A percentile compares a stretch with the other conserved stretches of the same genome.
Conservation (phyloP, 1,140 invertebrate species). For the Cephus cinctus region DNA sequence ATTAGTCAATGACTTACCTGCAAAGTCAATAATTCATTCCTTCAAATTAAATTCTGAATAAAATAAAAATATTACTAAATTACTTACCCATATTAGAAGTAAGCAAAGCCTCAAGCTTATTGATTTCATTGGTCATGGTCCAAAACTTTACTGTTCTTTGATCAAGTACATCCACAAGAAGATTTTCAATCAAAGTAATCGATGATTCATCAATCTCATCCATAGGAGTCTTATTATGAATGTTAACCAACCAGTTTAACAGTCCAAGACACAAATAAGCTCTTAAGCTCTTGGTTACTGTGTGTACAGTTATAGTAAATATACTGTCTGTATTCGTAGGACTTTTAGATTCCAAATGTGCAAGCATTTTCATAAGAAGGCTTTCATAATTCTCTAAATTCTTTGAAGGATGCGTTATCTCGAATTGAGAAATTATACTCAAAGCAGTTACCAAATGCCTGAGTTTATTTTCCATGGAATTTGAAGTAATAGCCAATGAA, state of each 20-base stretch:
- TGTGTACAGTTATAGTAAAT: slow-evolving; percentile 20
- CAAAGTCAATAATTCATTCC: slow-evolving; percentile 9
- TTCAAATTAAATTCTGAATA: slow-evolving; percentile 7
- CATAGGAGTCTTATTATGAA: not conserved
- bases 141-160: slow-evolving; percentile 31
- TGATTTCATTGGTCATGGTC: slow-evolving; percentile 29
- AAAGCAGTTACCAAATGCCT: slow-evolving; percentile 33
- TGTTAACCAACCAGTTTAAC: slow-evolving; percentile 32
- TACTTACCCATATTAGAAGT: slow-evolving; percentile 28
- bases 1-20: slow-evolving; percentile 27
- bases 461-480: slow-evolving; percentile 24
- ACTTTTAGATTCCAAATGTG: slow-evolving; percentile 27
- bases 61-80: slow-evolving; percentile 13
- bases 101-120: slow-evolving; percentile 32
- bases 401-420: slow-evolving; percentile 13
- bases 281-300: slow-evolving; percentile 34
- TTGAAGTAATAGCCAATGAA: slow-evolving; percentile 30
- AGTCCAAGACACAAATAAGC: slow-evolving; percentile 43
- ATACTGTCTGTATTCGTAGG: slow-evolving; percentile 24
- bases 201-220: slow-evolving; percentile 17
- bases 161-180: slow-evolving; percentile 31
- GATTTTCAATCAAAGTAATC: slow-evolving; percentile 25
- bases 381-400: slow-evolving; percentile 6
- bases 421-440: slow-evolving; percentile 29
- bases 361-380: slow-evolving; percentile 31